Percentiles rank a stretch among this genome's conserved stretches.
These are phyloP conservation scores for Physella acuta DNA, from an alignment of 1,140 invertebrate genomes.

Conservation along the genomic window DNA sequence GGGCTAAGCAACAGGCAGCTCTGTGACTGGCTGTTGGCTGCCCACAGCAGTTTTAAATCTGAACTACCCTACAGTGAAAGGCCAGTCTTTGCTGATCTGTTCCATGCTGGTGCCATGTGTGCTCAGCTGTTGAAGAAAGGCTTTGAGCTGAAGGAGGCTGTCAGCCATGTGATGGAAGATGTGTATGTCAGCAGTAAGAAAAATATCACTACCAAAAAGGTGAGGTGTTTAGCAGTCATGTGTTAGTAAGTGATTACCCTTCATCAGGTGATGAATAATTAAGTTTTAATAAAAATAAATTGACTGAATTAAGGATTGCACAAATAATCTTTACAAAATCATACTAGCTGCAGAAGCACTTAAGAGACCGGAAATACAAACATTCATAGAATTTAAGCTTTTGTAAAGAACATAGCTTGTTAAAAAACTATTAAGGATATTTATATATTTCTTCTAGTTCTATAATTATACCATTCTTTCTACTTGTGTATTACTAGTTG, in stretches of 20 bases:
- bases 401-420: too few relatives aligned
- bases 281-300: background rate
- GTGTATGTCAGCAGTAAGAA: conserved; percentile 69
- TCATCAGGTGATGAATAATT: background rate
- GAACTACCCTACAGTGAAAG: conserved; percentile 44
- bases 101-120: conserved; percentile 68
- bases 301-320: background rate
- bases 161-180: conserved; percentile 67
- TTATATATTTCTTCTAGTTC: too few relatives aligned
- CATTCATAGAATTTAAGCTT: too few relatives aligned
- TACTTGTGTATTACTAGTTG: too few relatives aligned
- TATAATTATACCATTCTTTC: too few relatives aligned
- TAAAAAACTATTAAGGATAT: too few relatives aligned
- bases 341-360: too few relatives aligned
- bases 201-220: conserved; percentile 34
- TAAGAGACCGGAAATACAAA: too few relatives aligned
- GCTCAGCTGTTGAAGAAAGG: conserved; percentile 69
- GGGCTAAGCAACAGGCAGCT: conserved; percentile 38
- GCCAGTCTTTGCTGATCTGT: conserved; percentile 60
- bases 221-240: too few relatives aligned
- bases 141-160: conserved; percentile 62
- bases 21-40: conserved; percentile 45
- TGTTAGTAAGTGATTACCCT: too few relatives aligned
- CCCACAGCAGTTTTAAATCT: conserved; percentile 39
- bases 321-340: background rate